Base-by-base conservation (phyloP, 2,888 invertebrate species). In the Sarcophaga subvicina region DNA sequence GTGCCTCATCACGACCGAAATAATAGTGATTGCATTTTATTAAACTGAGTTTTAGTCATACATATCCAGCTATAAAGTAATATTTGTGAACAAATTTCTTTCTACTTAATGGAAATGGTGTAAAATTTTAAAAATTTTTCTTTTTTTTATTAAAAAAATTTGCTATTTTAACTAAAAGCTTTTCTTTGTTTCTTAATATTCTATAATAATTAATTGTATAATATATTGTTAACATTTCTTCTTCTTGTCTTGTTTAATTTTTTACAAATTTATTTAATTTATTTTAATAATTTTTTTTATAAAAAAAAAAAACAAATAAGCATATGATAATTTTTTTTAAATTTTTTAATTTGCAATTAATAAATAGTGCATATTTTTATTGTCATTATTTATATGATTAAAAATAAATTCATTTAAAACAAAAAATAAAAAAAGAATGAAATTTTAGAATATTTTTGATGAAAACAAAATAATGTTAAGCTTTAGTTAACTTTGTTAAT, bases 331-430 rank as follows among this genome's bases (percentile, higher is more conserved):
- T 37, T n/a, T 62, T 59, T 14, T 62, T 47, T 12, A 22, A 45
- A 14, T 37, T 66, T 22, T 49, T 71, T 2, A 71, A 64, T 75
- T 84, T 87, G 87, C 87, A 82, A 76, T 84, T 78, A 86, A 88
- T 86, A 84, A 84, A 84, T 80, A 80, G 84, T 86, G 84, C 88
- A 77, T 37, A 67, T 80, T 82, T 77, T 86, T 86, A 88, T 86
- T 88, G 85, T 88, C 86, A 79, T 82, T 88, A 86, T 83, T 81
- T 81, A 72, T 86, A 86, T 80, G 86, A 73, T 83, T 71, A 70
- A 86, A 86, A 83, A 81, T 62, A 70, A 70, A 66, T 49, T 27
- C 49, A 76, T 59, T 45, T 17, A 37, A 14, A 54, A 49, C 37
- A 70, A 54, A 54, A 59, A 59, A 78, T 69, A 70, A 37, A 37